Conservation (phyloP, 2,888 invertebrate genomes). For the Cephus rjabovi region DNA sequence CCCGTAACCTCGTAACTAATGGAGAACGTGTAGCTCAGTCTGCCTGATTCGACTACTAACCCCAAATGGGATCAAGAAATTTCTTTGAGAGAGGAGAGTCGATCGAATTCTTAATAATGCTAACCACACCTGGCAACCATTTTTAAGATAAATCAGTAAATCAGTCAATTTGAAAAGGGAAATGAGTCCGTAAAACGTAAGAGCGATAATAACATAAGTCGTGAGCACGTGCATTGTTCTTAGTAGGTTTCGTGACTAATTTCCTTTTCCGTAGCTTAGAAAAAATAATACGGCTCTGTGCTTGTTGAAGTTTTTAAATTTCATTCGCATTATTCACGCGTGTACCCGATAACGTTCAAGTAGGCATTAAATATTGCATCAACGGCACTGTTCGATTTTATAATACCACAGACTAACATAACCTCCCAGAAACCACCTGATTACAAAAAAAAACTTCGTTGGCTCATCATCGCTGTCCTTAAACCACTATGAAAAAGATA, state of each 20-base stretch:
- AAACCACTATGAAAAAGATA: not conserved
- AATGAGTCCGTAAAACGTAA: not conserved
- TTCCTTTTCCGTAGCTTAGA: not conserved
- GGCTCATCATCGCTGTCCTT: not conserved
- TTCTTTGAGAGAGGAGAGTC: not conserved
- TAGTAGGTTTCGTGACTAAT: not conserved
- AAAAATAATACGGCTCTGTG: not conserved
- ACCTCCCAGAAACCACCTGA: not conserved
- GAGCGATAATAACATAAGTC: not conserved
- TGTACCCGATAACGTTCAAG: not conserved
- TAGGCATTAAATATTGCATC: not conserved
- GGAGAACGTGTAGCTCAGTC: not conserved
- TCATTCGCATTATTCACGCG: not conserved
- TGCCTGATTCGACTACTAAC: constrained; percentile 4
- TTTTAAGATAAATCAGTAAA: not conserved
- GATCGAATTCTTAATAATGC: not conserved
- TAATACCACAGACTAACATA: not conserved
- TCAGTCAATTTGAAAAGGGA: not conserved
- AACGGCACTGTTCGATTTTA: not conserved
- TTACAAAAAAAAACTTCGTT: not conserved
- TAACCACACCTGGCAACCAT: not conserved
- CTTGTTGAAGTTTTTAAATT: not conserved
- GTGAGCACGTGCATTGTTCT: not conserved
- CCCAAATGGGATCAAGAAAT: not conserved
- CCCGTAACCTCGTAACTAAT: constrained; percentile 10